Evolutionary conservation across 2,797 vertebrate species (phyloP).

Genomic region (Forpus xanthops): DNA sequence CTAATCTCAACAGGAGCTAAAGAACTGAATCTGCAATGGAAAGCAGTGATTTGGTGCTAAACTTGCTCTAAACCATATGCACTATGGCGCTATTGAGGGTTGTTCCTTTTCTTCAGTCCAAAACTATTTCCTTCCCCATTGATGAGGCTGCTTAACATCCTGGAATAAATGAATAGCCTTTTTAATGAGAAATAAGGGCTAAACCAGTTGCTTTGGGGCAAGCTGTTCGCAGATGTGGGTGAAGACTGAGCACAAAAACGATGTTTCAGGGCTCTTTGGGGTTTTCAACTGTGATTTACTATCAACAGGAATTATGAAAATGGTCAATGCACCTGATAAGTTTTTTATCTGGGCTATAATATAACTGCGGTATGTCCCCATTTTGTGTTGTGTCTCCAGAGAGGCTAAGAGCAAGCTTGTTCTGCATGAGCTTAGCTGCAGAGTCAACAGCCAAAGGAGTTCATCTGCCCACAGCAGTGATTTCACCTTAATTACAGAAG

Average conservation of each 20-base stretch:
- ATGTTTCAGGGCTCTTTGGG: not conserved
- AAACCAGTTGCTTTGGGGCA: not conserved
- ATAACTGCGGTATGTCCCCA: not conserved
- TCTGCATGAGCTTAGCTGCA: not conserved
- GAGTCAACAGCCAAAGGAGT: not conserved
- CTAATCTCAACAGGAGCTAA: not conserved
- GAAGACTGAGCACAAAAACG: not conserved
- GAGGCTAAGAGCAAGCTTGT: not conserved
- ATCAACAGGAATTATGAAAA: not conserved
- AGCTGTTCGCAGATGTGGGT: not conserved
- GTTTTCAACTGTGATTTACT: not conserved
- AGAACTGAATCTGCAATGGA: not conserved
- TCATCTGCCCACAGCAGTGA: not conserved
- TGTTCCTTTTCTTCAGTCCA: not conserved
- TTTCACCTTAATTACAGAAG: not conserved
- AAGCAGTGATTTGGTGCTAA: not conserved
- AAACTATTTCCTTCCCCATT: not conserved
- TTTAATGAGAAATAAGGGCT: not conserved
- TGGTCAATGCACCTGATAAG: not conserved
- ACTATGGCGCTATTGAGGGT: not conserved
- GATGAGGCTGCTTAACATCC: not conserved
- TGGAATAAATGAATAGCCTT: not conserved
- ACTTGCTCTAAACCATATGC: not conserved
- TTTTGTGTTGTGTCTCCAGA: not conserved
- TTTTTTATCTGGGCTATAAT: not conserved